Conservation (phyloP, 2,797 vertebrate species). For the Semaprochilodus insignis region DNA sequence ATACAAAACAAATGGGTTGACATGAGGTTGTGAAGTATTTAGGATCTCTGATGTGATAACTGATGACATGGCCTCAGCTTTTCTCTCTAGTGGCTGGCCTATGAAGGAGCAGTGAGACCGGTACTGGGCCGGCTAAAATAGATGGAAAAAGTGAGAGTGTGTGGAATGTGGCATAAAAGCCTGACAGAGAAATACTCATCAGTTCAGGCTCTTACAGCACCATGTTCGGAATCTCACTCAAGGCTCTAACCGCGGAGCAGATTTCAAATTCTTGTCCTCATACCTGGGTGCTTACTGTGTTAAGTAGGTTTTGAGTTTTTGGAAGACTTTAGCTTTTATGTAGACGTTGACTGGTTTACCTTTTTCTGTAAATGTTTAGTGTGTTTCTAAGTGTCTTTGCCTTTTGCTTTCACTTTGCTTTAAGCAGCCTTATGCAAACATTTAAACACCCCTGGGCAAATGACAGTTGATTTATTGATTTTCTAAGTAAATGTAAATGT, state of each 20-base stretch:
- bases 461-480: too few species aligned
- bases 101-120: conserved; percentile 4
- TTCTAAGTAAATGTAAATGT: too few species aligned
- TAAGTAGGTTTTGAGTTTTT: background rate
- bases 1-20: background rate
- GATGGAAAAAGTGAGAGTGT: conserved; percentile 37
- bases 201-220: background rate
- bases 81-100: conserved; percentile 24
- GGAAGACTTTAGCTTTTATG: background rate
- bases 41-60: background rate
- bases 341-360: background rate
- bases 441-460: too few species aligned
- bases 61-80: conserved; percentile 25
- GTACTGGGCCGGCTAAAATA: conserved; percentile 16
- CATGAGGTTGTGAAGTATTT: conserved; percentile 9
- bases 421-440: too few species aligned
- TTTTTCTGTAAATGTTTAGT: too few species aligned
- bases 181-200: conserved; percentile 11
- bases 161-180: conserved; percentile 48
- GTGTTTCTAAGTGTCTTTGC: background rate
- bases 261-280: background rate
- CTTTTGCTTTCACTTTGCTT: background rate
- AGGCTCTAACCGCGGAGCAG: background rate
- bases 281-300: background rate
- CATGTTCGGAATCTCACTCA: background rate